phyloP scores from a whole-genome alignment of 2,113 vertebrate genomes.

The Heterotilapia buettikoferi region DNA sequence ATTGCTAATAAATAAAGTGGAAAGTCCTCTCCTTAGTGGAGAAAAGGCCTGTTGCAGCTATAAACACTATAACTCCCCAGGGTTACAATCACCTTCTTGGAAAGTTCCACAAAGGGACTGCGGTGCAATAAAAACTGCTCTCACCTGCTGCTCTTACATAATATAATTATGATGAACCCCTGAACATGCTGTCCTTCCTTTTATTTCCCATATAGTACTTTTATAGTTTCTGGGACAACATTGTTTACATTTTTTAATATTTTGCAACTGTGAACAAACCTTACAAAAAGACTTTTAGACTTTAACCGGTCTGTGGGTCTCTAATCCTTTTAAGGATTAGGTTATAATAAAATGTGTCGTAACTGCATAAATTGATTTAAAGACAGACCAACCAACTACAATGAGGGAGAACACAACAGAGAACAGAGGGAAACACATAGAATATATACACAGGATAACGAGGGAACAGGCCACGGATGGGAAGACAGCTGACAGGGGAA shows the following conservation, averaged over 20 bases:
- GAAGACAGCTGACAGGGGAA: not conserved
- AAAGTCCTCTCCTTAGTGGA: not conserved
- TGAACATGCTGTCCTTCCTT: not conserved
- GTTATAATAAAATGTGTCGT: not conserved
- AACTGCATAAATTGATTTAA: not conserved
- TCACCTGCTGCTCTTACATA: not conserved
- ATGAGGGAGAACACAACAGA: not conserved
- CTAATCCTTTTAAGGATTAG: not conserved
- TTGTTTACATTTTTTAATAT: not conserved
- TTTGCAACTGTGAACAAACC: not conserved
- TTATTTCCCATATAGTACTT: not conserved
- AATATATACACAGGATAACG: not conserved
- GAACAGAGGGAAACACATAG: not conserved
- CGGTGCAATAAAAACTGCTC: not conserved
- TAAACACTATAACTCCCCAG: constrained; percentile 10
- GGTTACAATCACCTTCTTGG: constrained; percentile 3
- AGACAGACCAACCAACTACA: not conserved
- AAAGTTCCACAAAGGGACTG: constrained; percentile 21
- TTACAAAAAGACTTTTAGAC: not conserved
- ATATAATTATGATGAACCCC: not conserved
- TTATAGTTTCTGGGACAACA: not conserved
- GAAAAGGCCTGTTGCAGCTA: not conserved
- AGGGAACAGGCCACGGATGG: not conserved
- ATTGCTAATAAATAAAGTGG: constrained; percentile 7
- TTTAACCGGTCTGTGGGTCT: not conserved